Evolutionary conservation across 1,140 invertebrate genomes (phyloP).

Genomic region (Ceratitis capitata): DNA sequence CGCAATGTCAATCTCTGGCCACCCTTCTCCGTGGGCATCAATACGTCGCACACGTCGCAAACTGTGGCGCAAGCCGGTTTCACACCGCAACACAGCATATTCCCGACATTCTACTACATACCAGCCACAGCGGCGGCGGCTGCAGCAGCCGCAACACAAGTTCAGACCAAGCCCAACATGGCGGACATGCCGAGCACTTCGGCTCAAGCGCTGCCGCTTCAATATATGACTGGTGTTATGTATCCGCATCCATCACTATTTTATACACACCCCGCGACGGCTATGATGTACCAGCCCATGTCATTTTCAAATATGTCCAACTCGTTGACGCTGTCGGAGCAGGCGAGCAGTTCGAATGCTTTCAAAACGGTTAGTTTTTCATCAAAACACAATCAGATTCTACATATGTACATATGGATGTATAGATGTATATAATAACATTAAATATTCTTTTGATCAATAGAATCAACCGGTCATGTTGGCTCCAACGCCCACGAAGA

Average conservation of each 20-base stretch:
- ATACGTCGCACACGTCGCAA: conserved; percentile 61
- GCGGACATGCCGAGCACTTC: conserved; percentile 48
- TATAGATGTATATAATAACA: too few relatives aligned
- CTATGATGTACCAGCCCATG: conserved; percentile 61
- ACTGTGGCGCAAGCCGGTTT: conserved; percentile 58
- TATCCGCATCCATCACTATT: conserved; percentile 66
- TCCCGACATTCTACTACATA: conserved; percentile 70
- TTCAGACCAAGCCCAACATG: conserved; percentile 15
- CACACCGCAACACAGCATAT: conserved; percentile 52
- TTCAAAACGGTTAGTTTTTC: conserved; percentile 37
- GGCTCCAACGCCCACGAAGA: conserved; percentile 45
- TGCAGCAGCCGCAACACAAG: conserved; percentile 36
- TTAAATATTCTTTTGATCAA: not conserved
- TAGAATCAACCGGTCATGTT: conserved; percentile 52
- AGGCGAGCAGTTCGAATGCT: conserved; percentile 33
- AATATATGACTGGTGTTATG: conserved; percentile 70
- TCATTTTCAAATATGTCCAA: conserved; percentile 55
- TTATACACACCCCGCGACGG: conserved; percentile 59
- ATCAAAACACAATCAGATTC: not conserved
- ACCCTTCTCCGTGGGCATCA: conserved; percentile 69
- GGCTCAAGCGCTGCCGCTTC: conserved; percentile 56
- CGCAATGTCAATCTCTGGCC: conserved; percentile 70
- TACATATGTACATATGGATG: too few relatives aligned
- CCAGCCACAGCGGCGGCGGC: conserved; percentile 61
- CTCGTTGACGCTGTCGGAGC: conserved; percentile 49